Conservation (phyloP, 2,113 vertebrate species). For the Carlito syrichta region DNA sequence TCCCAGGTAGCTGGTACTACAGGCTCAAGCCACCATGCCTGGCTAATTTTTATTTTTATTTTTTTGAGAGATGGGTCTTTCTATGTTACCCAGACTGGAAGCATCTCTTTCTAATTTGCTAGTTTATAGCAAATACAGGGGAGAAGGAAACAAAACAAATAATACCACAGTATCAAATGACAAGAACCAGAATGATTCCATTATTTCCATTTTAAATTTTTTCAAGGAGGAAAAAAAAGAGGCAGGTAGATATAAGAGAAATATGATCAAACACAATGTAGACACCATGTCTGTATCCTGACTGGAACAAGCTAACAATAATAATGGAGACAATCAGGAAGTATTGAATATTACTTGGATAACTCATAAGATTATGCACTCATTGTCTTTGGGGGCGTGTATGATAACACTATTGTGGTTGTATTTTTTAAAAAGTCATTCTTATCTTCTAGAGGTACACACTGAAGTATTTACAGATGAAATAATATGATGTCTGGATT, state of each 20-base stretch:
- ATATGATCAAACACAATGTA: background rate
- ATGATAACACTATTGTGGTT: background rate
- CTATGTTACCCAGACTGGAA: background rate
- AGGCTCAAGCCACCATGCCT: background rate
- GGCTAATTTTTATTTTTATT: background rate
- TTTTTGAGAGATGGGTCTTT: background rate
- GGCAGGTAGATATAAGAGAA: background rate
- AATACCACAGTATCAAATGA: background rate
- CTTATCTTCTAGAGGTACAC: background rate
- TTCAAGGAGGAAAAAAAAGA: background rate
- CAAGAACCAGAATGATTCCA: background rate
- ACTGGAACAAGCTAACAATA: background rate
- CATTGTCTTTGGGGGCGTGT: background rate
- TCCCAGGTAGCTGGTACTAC: background rate
- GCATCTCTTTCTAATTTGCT: background rate
- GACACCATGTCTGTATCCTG: background rate
- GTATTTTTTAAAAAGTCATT: background rate
- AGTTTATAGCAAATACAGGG: background rate
- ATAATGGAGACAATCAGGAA: background rate
- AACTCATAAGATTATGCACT: background rate
- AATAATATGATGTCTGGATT: background rate
- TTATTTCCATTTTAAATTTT: background rate
- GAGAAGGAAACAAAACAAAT: background rate
- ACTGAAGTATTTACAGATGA: background rate
- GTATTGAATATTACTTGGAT: rapidly evolving